Conservation (phyloP, 1,140 invertebrate species). For the Ericerus pela region DNA sequence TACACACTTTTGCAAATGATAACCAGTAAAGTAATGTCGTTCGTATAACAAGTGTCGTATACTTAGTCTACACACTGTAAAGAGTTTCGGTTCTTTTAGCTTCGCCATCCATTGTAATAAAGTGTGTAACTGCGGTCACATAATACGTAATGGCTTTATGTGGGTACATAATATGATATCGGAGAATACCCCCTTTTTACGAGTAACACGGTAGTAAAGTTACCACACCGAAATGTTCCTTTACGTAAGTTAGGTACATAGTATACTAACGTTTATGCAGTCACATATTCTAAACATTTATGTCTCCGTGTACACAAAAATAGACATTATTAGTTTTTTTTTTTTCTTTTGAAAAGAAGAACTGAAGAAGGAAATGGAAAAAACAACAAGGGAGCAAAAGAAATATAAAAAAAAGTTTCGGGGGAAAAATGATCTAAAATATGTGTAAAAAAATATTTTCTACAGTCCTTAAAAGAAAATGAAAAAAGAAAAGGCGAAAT, state of each 20-base stretch:
- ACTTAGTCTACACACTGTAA: too few species aligned
- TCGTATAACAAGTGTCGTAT: slow-evolving; percentile 12
- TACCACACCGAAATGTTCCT: slow-evolving; percentile 9
- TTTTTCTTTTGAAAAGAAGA: not conserved
- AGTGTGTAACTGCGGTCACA: slow-evolving; percentile 10
- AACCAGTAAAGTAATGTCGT: too few species aligned
- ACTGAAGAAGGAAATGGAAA: not conserved
- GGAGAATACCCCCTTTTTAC: slow-evolving; percentile 7
- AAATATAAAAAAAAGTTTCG: too few species aligned
- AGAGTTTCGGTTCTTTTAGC: slow-evolving; percentile 5
- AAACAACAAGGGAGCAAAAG: too few species aligned
- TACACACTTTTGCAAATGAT: too few species aligned
- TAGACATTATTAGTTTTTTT: not conserved
- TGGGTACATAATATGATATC: slow-evolving; percentile 6
- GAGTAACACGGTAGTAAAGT: slow-evolving; percentile 8
- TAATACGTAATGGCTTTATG: slow-evolving; percentile 11
- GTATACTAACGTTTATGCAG: slow-evolving; percentile 5
- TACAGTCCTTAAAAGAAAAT: too few species aligned
- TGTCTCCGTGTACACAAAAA: not conserved
- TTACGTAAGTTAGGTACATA: slow-evolving; percentile 11
- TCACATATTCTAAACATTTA: not conserved
- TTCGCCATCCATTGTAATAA: slow-evolving; percentile 6
- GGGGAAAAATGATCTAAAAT: too few species aligned
- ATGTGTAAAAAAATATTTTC: too few species aligned
- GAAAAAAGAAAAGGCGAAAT: too few species aligned